These are phyloP conservation scores for Anhinga rufa DNA, from an alignment of 2,113 vertebrate genomes.

Conservation along the genomic window DNA sequence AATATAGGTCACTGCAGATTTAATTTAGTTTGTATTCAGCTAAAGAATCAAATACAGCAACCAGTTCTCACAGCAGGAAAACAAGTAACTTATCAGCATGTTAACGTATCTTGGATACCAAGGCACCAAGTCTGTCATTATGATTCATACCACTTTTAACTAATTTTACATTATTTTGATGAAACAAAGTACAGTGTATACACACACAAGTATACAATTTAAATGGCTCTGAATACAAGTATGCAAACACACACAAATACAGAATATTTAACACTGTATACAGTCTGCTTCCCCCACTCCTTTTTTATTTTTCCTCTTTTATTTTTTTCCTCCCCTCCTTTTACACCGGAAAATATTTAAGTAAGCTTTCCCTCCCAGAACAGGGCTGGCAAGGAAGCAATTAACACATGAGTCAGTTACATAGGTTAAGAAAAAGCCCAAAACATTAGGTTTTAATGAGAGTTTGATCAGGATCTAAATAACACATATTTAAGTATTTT, in stretches of 20 bases:
- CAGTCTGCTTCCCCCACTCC: background rate
- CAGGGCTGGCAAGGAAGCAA: background rate
- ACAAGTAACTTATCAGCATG: slow-evolving; percentile 63
- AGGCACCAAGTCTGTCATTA: background rate
- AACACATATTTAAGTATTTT: background rate
- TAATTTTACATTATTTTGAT: slow-evolving; percentile 20
- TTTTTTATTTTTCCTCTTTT: no score
- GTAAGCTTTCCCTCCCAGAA: background rate
- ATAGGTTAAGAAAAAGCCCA: background rate
- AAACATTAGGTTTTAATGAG: background rate
- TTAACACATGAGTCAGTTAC: background rate
- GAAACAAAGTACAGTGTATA: background rate
- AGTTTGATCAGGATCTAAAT: background rate
- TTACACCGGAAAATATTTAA: background rate
- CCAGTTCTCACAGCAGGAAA: slow-evolving; percentile 74
- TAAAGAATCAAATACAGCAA: slow-evolving; percentile 64
- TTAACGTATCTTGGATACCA: slow-evolving; percentile 70
- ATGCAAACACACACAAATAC: background rate
- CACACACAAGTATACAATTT: background rate
- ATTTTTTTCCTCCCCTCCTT: no score
- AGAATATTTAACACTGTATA: background rate
- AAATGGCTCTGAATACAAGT: background rate
- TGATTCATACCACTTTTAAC: slow-evolving; percentile 39
- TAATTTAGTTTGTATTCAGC: slow-evolving; percentile 69
- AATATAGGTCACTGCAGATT: slow-evolving; percentile 72